Base-by-base conservation (phyloP, 2,113 vertebrate genomes). In the Sigmodon hispidus region DNA sequence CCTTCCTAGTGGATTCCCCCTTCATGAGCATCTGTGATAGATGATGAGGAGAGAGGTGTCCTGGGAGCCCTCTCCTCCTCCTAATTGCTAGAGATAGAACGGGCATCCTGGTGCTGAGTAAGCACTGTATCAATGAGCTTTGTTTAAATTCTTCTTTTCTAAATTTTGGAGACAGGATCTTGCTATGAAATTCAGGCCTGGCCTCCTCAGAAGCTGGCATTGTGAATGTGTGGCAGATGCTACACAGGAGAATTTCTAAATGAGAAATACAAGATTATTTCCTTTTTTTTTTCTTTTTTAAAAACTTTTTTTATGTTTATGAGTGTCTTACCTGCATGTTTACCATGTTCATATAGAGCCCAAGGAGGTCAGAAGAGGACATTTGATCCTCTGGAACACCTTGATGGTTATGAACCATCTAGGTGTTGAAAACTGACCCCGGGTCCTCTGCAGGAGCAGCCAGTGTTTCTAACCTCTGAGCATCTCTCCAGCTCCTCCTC, bases 1-100 rank as follows among this genome's bases (percentile, higher is more conserved):
- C 19, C 45, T 77, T 92, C 61, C 57, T 22, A 73, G 59, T 79
- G n/a, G 19, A 43, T 5, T 83, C 29, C 21, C 36, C 34, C 79
- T 93, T 29, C 50, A 26, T 31, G 65, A 16, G 59, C 86, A 40
- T 91, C 67, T 91, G 24, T 52, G 76, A 1, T 12, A n/a, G 19
- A 29, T 43, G 55, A 16, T 13, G 75, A 93, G 87, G 85, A 84
- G 50, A 61, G 67, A 87, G 76, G 9, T 45, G 52, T 73, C 43
- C 1, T 87, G 93, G 90, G 11, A 83, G 61, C 59, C 87, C 92
- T 36, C 72, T 89, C 89, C n/a, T 69, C 67, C 34, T 40, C 89
- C 7, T 65, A 43, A 83, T 29, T 29, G 59, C 55, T 81, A n/a
- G 55, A 81, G 22, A 59, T 24, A 61, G 79, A 83, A 8, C 7